Evolutionary conservation across 2,888 invertebrate genomes (phyloP).

Genomic region (Pogonocherus hispidulus): DNA sequence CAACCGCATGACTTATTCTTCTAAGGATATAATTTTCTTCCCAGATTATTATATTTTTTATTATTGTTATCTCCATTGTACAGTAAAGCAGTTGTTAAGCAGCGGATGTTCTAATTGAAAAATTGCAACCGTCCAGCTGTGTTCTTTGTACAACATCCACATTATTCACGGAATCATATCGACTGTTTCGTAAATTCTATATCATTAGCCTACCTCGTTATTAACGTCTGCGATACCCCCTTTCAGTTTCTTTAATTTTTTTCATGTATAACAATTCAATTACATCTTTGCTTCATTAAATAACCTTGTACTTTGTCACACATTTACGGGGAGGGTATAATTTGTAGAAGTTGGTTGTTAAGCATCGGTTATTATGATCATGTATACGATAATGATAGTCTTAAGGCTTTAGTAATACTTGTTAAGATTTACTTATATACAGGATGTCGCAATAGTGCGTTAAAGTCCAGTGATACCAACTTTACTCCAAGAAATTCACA

Average conservation of each 20-base stretch:
- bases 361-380: too few relatives aligned
- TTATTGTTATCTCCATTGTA: background rate
- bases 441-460: too few relatives aligned
- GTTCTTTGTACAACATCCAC: background rate
- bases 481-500: too few relatives aligned
- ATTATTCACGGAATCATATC: background rate
- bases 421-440: too few relatives aligned
- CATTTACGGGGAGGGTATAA: too few relatives aligned
- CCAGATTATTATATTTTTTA: conserved; percentile 17
- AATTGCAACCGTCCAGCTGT: background rate
- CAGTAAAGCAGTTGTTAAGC: conserved; percentile 4
- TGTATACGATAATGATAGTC: too few relatives aligned
- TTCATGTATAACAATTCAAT: background rate
- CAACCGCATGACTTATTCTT: background rate
- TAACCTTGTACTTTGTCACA: too few relatives aligned
- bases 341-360: too few relatives aligned
- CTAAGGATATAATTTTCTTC: conserved; percentile 14
- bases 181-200: background rate
- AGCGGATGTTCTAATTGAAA: conserved; percentile 30
- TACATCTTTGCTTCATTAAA: too few relatives aligned
- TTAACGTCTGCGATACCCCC: conserved; percentile 4
- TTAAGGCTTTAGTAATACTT: too few relatives aligned
- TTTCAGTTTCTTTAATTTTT: background rate
- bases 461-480: too few relatives aligned
- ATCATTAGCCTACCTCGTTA: conserved; percentile 5